A percentile compares a stretch with the other conserved stretches of the same genome.
Conservation (phyloP, 2,113 vertebrate species). For the Ibidorhyncha struthersii region DNA sequence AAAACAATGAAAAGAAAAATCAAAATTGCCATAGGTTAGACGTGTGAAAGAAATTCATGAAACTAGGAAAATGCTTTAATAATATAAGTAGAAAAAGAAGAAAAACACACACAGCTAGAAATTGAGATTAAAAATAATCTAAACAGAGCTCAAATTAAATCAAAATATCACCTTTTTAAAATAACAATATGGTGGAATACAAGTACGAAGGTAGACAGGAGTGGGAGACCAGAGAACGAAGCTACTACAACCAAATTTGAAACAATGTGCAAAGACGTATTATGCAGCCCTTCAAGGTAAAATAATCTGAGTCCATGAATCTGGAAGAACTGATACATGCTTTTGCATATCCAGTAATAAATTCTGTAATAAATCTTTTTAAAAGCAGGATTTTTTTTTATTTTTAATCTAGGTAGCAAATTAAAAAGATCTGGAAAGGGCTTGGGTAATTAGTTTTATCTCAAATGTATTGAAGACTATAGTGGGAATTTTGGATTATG, state of each 20-base stretch:
- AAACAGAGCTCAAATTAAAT: background rate
- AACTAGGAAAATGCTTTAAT: background rate
- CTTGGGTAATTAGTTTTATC: background rate
- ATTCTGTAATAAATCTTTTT: background rate
- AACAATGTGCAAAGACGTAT: background rate
- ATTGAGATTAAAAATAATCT: background rate
- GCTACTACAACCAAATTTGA: background rate
- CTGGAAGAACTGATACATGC: background rate
- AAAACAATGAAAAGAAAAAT: background rate
- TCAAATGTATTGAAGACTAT: background rate
- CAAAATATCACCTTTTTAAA: background rate
- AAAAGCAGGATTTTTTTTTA: background rate
- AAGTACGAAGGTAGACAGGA: background rate
- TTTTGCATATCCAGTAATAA: background rate
- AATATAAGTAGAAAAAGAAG: background rate
- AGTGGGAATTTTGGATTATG: background rate
- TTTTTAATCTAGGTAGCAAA: background rate
- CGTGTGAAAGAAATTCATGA: background rate
- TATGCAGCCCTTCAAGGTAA: background rate
- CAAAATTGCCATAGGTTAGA: background rate
- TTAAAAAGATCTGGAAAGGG: background rate
- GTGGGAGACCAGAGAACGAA: background rate
- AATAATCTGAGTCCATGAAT: background rate
- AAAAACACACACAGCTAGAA: background rate
- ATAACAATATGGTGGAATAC: accelerated